These are phyloP conservation scores for Aphaenogaster rudis DNA, from an alignment of 1,140 invertebrate genomes.

Conservation along the genomic window DNA sequence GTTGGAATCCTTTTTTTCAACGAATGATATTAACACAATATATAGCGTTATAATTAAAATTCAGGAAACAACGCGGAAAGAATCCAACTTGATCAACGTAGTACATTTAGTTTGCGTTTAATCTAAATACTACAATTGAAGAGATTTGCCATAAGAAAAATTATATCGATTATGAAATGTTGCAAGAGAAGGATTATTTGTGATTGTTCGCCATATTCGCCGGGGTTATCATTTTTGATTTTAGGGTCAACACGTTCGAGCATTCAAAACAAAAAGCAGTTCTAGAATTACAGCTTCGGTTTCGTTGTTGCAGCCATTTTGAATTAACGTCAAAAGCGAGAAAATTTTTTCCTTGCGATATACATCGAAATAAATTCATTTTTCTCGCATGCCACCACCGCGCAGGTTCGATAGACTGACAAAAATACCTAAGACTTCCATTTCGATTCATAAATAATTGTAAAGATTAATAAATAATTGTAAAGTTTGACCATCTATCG, in stretches of 20 bases:
- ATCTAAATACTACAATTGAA: neutral
- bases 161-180: neutral
- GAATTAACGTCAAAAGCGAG: neutral
- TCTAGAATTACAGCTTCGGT: neutral
- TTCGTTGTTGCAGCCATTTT: neutral
- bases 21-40: neutral
- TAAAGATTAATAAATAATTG: neutral
- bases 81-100: neutral
- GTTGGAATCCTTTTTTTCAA: neutral
- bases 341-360: neutral
- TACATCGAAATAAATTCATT: neutral
- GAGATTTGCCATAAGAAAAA: neutral
- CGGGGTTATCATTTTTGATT: constrained; percentile 11
- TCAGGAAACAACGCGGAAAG: neutral
- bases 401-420: neutral
- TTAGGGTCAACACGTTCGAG: neutral
- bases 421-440: neutral
- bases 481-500: neutral
- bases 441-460: neutral
- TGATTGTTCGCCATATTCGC: neutral
- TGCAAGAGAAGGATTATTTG: neutral
- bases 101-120: neutral
- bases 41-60: neutral
- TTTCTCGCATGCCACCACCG: neutral
- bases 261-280: neutral